These are phyloP conservation scores for Azemiops feae DNA, from an alignment of 2,113 vertebrate species.

Conservation along the genomic window DNA sequence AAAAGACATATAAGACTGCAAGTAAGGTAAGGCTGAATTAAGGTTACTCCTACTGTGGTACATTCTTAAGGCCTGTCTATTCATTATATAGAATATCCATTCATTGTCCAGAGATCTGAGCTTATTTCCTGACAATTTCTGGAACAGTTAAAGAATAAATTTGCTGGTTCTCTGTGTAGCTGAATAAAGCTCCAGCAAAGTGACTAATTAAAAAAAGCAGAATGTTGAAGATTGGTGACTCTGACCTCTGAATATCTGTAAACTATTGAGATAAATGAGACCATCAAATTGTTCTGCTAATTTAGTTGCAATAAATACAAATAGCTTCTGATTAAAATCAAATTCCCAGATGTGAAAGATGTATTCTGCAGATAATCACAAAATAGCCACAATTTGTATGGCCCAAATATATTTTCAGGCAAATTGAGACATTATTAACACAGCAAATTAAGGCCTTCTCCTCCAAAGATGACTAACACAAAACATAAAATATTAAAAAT, in stretches of 20 bases:
- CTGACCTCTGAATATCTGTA: constrained; percentile 45
- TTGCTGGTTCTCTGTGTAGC: constrained; percentile 49
- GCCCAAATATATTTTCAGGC: constrained; percentile 22
- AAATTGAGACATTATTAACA: constrained; percentile 23
- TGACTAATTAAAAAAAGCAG: constrained; percentile 51
- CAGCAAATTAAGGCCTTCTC: not conserved
- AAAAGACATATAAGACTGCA: not conserved
- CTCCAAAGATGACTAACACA: constrained; percentile 9
- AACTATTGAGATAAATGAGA: constrained; percentile 47
- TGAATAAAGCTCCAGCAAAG: constrained; percentile 42
- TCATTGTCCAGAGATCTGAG: constrained; percentile 31
- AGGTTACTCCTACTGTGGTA: constrained; percentile 19
- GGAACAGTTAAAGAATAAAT: constrained; percentile 44
- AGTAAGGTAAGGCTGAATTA: constrained; percentile 1
- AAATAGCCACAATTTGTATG: not conserved
- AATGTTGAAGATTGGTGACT: constrained; percentile 8
- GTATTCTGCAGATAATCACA: constrained; percentile 17
- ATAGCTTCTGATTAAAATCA: constrained; percentile 38
- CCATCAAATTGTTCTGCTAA: constrained; percentile 31
- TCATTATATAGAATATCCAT: not conserved
- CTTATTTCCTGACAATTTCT: constrained; percentile 27
- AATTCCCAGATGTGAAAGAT: constrained; percentile 14
- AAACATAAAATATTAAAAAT: constrained; percentile 23
- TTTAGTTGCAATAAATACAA: constrained; percentile 19
- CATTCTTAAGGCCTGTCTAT: not conserved